Conservation (phyloP, 2,113 vertebrate genomes). For the Opisthocomus hoazin region DNA sequence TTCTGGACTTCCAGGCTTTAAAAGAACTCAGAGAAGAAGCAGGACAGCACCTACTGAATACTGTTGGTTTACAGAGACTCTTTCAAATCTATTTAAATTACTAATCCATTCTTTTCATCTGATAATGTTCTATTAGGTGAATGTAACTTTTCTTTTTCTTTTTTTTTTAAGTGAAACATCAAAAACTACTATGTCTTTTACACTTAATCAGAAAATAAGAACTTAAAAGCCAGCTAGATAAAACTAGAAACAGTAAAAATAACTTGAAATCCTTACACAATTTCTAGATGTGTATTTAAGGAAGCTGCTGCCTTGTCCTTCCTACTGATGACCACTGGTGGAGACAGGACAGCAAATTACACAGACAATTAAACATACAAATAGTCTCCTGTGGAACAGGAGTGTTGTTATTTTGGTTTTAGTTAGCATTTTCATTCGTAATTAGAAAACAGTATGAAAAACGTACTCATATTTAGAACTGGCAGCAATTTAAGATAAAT, state of each 20-base stretch:
- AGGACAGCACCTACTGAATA: neutral
- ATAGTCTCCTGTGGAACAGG: neutral
- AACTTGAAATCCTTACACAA: neutral
- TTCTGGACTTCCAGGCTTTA: neutral
- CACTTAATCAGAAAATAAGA: neutral
- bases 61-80: neutral
- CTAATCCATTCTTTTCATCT: neutral
- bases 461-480: neutral
- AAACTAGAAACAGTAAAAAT: neutral
- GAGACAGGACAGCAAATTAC: neutral
- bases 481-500: neutral
- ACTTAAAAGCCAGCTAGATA: neutral
- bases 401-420: neutral
- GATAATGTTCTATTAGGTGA: neutral
- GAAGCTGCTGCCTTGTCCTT: neutral
- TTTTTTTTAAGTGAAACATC: neutral
- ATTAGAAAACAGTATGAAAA: neutral
- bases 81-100: neutral
- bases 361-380: neutral
- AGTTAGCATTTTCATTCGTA: neutral
- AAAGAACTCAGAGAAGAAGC: neutral
- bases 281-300: neutral
- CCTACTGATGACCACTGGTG: neutral
- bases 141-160: neutral
- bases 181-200: neutral